Evolutionary conservation across 1,140 invertebrate genomes (phyloP), one percentile per base, ranked within the genome.

Genomic region (Lucilia cuprina): DNA sequence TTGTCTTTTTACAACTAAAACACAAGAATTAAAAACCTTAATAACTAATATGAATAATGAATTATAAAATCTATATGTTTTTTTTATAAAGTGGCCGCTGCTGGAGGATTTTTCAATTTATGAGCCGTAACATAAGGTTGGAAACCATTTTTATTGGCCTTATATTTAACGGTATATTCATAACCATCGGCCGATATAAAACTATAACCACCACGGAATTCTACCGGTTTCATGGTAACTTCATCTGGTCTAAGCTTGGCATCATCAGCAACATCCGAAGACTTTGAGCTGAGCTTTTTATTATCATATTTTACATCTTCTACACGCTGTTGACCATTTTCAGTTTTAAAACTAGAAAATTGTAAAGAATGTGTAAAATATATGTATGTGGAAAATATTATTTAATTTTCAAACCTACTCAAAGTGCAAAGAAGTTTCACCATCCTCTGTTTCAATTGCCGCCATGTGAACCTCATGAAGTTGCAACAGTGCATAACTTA

Each of bases 111-210:
- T 50, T 80, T 77, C 35, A 90, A 85, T 80, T 90, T 90, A 47
- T 88, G 88, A 0, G 89, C 89, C 10, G 89, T 90, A 74, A 96
- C 93, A 88, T 94, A 95, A 0, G 95, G 95, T 84, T 93, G 93
- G 87, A 94, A 95, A 0, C 95, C 95, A 84, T 94, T 94, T 90
- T 95, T 93, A 87, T 96, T 95, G 1, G 95, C 95, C 75, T 93
- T 89, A 86, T 96, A 96, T 74, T 93, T 93, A 17, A 96, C 93
- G 74, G 93, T 92, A 9, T 93, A 93, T 85, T 93, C 93, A 13
- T 94, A 91, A n/a, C 95, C 95, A 88, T 95, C 94, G 86, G 94
- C 92, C 19, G 93, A 93, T 84, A 94, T 94, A 7, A 94, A 93
- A 87, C 93, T 95, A 88, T 96, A 96, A 50, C 94, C 94, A 13